A percentile compares a stretch with the other conserved stretches of the same genome.
Evolutionary conservation across 1,140 invertebrate species (phyloP).

Genomic region (Drosophila navojoa): DNA sequence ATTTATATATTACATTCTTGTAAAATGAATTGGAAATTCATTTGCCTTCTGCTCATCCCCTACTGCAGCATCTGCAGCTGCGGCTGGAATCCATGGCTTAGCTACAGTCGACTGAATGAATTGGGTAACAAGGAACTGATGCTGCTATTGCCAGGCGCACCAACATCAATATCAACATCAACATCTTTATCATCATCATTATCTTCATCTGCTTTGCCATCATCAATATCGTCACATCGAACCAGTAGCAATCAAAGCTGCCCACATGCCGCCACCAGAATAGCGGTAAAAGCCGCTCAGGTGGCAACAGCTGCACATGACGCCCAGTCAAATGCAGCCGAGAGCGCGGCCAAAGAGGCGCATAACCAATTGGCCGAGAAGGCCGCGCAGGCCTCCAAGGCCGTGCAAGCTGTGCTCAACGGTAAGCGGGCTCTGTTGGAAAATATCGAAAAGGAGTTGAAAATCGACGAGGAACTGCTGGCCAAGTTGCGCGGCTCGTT

Average conservation of each 20-base stretch:
- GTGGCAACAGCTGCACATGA: slow-evolving; percentile 87
- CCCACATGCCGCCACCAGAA: slow-evolving; percentile 83
- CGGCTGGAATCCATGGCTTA: too few relatives aligned
- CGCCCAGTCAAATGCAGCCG: slow-evolving; percentile 87
- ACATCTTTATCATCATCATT: not conserved
- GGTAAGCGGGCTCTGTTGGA: slow-evolving; percentile 86
- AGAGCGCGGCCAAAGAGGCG: slow-evolving; percentile 87
- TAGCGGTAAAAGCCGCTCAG: slow-evolving; percentile 87
- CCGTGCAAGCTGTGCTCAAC: slow-evolving; percentile 86
- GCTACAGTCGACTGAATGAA: too few relatives aligned
- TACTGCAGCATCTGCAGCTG: too few relatives aligned
- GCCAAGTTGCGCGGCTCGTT: slow-evolving; percentile 86
- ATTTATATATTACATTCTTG: too few relatives aligned
- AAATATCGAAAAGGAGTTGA: slow-evolving; percentile 85
- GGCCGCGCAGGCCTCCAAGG: slow-evolving; percentile 87
- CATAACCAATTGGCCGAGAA: slow-evolving; percentile 87
- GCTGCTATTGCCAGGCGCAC: not conserved
- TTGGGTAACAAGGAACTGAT: too few relatives aligned
- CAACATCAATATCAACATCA: not conserved
- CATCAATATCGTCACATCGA: too few relatives aligned
- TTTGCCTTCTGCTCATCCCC: too few relatives aligned
- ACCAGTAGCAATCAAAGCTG: not conserved
- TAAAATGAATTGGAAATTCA: too few relatives aligned
- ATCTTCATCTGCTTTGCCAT: too few relatives aligned
- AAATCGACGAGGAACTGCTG: slow-evolving; percentile 86